phyloP scores from a whole-genome alignment of 2,888 invertebrate species.

The Philereme transversata region DNA sequence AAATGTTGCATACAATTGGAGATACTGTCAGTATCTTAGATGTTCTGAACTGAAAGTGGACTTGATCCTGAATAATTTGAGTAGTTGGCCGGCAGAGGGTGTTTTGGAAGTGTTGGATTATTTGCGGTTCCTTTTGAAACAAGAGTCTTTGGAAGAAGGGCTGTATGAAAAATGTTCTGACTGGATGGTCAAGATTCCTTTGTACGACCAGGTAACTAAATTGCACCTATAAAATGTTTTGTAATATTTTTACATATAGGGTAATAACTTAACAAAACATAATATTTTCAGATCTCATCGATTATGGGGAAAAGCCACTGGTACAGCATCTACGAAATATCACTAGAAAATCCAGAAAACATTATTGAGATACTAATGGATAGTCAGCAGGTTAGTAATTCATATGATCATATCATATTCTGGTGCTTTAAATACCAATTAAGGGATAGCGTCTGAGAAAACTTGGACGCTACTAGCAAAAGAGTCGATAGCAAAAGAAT shows the following conservation, averaged over 20 bases:
- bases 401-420: no score
- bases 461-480: no score
- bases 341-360: constrained; percentile 78
- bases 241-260: neutral
- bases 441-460: no score
- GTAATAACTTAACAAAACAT: neutral
- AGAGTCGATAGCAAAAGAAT: no score
- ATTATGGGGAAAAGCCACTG: constrained; percentile 84
- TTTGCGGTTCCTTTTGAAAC: constrained; percentile 70
- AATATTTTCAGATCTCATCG: constrained; percentile 76
- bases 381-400: constrained; percentile 72
- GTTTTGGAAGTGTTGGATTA: constrained; percentile 79
- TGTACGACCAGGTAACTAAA: constrained; percentile 84
- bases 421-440: no score
- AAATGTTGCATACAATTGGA: constrained; percentile 73
- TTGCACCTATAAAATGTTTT: neutral
- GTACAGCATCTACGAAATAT: constrained; percentile 84
- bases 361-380: constrained; percentile 83
- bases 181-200: constrained; percentile 85
- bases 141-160: constrained; percentile 71
- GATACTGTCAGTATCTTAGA: constrained; percentile 79
- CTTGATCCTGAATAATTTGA: constrained; percentile 80
- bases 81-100: constrained; percentile 82
- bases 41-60: constrained; percentile 78
- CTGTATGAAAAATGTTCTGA: constrained; percentile 74